A percentile compares a stretch with the other conserved stretches of the same genome.
phyloP scores from a whole-genome alignment of 2,113 vertebrate species.

The Heterocephalus glaber region DNA sequence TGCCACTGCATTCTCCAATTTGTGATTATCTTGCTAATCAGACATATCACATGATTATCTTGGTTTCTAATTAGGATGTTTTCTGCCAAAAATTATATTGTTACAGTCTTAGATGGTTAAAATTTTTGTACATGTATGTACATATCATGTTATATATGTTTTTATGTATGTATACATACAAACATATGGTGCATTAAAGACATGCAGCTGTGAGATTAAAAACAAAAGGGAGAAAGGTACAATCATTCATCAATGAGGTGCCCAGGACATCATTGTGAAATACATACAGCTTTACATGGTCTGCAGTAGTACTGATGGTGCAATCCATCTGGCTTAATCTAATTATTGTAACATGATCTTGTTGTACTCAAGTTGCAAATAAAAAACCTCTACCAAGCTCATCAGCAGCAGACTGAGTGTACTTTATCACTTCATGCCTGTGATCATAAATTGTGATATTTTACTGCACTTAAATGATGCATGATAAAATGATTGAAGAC shows the following conservation, averaged over 20 bases:
- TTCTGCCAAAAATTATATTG: neutral
- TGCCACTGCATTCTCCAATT: neutral
- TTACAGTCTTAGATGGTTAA: neutral
- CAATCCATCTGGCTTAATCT: slow-evolving; percentile 42
- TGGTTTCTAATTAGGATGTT: slow-evolving; percentile 30
- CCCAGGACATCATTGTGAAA: neutral
- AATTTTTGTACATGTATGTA: neutral
- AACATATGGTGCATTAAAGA: neutral
- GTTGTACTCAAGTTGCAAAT: slow-evolving; percentile 41
- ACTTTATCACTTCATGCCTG: slow-evolving; percentile 11
- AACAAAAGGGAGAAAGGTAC: neutral
- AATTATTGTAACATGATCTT: slow-evolving; percentile 48
- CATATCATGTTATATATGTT: neutral
- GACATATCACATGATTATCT: neutral
- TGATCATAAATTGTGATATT: slow-evolving; percentile 32
- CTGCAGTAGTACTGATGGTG: neutral
- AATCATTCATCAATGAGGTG: neutral
- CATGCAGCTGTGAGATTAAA: neutral
- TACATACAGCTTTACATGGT: neutral
- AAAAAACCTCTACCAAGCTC: slow-evolving; percentile 17
- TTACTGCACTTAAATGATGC: slow-evolving; percentile 64
- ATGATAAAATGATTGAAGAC: slow-evolving; percentile 63
- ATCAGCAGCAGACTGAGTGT: neutral
- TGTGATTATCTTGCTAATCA: neutral
- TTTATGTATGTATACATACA: neutral